Base-by-base conservation (phyloP, 1,140 invertebrate genomes). In the Drosophila sucinea region DNA sequence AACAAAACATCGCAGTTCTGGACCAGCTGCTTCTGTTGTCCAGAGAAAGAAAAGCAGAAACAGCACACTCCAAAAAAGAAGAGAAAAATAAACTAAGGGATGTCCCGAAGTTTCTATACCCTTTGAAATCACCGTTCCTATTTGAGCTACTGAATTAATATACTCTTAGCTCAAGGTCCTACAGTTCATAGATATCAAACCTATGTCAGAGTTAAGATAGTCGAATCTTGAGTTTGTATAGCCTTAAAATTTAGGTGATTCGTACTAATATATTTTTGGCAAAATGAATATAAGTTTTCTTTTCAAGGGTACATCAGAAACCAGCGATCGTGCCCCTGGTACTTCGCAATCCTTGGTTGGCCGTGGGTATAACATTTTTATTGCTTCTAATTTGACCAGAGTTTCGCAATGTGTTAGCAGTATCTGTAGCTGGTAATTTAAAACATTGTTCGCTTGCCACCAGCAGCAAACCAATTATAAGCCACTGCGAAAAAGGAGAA, bases 401-500 rank as follows among this genome's bases (percentile, higher is more conserved):
- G 32, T 11, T 5, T 38, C 25, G 56, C 56, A 63, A 61, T 41
- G 35, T 62, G 74, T 40, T 17, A 29, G 35, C 35, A 25, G 11
- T 58, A 44, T 67, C 40, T 54, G 11, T 60, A 68, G 71, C 11
- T 29, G 30, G 32, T 78, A 85, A 84, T 81, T 85, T 85, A 77
- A 77, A 74, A 71, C 81, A 62, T 67, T 77, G 60, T 67, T 66
- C 60, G 32, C 40, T 57, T 41, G 67, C 79, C 73, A 70, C 44
- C 66, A 66, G 55, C 71, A 47, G 60, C 58, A 77, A 62, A 70
- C 83, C 82, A 85, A 87, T 85, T 85, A 87, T 64, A 65, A 74
- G 55, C 23, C 54, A n/a, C 0, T 58, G 17, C n/a, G 41, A 23
- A 47, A 40, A 1, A 11, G n/a, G n/a, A 41, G n/a, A 41, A 38